These are phyloP conservation scores for Siniperca scherzeri DNA, from an alignment of 2,797 vertebrate species.

Conservation along the genomic window DNA sequence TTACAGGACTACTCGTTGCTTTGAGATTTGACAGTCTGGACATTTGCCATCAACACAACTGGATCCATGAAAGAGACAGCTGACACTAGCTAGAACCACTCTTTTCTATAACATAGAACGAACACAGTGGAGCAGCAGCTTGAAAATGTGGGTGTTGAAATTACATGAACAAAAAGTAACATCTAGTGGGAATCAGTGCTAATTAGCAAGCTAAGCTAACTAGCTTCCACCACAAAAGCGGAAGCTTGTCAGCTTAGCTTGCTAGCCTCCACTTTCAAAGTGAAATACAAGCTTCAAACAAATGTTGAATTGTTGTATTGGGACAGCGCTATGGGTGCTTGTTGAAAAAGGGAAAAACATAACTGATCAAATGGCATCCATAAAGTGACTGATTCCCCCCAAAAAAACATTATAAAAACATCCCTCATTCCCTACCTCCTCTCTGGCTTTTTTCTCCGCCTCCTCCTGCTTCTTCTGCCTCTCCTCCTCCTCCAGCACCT, in stretches of 20 bases:
- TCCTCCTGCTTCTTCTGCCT: slow-evolving; percentile 93
- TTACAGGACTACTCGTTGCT: too few relatives aligned
- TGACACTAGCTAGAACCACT: too few relatives aligned
- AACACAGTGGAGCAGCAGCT: not conserved
- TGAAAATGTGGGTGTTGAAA: not conserved
- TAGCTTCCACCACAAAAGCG: not conserved
- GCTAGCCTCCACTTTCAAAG: not conserved
- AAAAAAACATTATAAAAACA: not conserved
- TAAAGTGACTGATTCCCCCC: not conserved
- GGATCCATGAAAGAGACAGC: too few relatives aligned
- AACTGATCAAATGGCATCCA: slow-evolving; percentile 10
- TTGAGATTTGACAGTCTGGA: too few relatives aligned
- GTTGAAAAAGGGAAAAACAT: not conserved
- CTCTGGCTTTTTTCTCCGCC: slow-evolving; percentile 89
- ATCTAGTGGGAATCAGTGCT: not conserved
- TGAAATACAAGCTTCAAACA: slow-evolving; percentile 1
- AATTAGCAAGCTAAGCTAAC: not conserved
- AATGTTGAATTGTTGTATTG: not conserved
- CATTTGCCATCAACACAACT: too few relatives aligned
- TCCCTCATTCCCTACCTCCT: slow-evolving; percentile 88
- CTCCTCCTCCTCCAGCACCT: slow-evolving; percentile 96
- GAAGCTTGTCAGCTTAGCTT: not conserved
- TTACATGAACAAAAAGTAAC: not conserved
- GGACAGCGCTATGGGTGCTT: not conserved
- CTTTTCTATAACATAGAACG: too few relatives aligned